A percentile compares a stretch with the other conserved stretches of the same genome.
Evolutionary conservation across 2,888 invertebrate genomes (phyloP).

Genomic region (Seira ritae): DNA sequence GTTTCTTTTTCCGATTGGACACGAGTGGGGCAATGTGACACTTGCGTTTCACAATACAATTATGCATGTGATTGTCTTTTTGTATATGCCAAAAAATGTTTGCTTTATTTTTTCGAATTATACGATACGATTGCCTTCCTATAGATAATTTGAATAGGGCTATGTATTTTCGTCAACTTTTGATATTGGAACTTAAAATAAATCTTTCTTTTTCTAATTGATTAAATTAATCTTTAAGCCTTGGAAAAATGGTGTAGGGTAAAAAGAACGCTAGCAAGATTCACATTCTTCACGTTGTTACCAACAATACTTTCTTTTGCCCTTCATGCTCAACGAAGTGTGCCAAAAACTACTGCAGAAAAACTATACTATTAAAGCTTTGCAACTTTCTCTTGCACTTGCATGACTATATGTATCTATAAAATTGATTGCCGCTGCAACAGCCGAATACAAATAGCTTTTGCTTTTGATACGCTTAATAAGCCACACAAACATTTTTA

Average conservation of each 20-base stretch:
- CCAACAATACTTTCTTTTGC: not conserved
- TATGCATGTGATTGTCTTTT: conserved; percentile 8
- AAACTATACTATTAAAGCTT: not conserved
- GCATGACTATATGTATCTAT: not conserved
- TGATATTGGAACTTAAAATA: too few species aligned
- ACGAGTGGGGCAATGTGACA: conserved; percentile 14
- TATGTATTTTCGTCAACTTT: not conserved
- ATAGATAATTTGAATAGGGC: too few species aligned
- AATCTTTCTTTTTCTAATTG: not conserved
- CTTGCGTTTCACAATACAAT: not conserved
- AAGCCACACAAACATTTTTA: too few species aligned
- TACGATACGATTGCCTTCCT: too few species aligned
- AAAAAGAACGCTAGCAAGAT: conserved; percentile 38
- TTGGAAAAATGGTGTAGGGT: not conserved
- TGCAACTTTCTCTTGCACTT: not conserved
- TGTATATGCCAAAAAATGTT: not conserved
- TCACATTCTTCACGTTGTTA: conserved; percentile 58
- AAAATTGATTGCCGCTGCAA: not conserved
- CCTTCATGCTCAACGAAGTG: not conserved
- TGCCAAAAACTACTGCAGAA: not conserved
- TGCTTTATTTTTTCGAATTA: not conserved
- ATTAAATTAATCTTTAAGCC: not conserved
- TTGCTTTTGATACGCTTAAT: conserved; percentile 7
- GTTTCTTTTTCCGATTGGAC: too few species aligned
- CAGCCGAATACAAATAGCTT: not conserved